These are phyloP conservation scores for Acanthosepion pharaonis DNA, from an alignment of 2,888 invertebrate genomes.

Conservation along the genomic window DNA sequence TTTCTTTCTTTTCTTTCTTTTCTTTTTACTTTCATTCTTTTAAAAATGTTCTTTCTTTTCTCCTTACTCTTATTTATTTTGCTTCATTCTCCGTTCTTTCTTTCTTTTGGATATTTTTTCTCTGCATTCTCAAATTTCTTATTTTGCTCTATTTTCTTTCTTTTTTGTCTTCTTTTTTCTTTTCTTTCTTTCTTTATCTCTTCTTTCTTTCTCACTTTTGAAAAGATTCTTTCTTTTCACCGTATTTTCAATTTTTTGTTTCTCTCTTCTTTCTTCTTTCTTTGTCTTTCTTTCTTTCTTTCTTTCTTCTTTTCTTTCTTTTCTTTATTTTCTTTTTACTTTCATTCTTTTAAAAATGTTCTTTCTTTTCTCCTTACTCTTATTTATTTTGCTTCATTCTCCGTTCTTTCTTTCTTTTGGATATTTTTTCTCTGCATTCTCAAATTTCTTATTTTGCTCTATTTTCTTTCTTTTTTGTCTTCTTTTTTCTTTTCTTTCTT, in stretches of 20 bases:
- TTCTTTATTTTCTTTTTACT: neutral
- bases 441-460: neutral
- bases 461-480: neutral
- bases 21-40: neutral
- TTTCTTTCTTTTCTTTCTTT: too few relatives aligned
- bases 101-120: neutral
- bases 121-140: neutral
- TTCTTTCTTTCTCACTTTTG: neutral
- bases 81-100: neutral
- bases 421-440: neutral
- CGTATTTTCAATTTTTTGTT: too few relatives aligned
- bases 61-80: too few relatives aligned
- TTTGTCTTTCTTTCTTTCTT: too few relatives aligned
- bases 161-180: neutral
- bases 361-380: neutral
- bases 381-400: too few relatives aligned
- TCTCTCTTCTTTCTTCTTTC: too few relatives aligned
- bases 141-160: neutral
- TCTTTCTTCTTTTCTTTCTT: too few relatives aligned
- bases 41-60: neutral
- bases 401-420: too few relatives aligned
- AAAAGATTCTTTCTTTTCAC: too few relatives aligned
- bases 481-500: neutral
- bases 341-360: neutral
- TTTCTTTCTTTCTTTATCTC: neutral